phyloP scores from a whole-genome alignment of 2,888 invertebrate genomes.

The Lottia scabra region DNA sequence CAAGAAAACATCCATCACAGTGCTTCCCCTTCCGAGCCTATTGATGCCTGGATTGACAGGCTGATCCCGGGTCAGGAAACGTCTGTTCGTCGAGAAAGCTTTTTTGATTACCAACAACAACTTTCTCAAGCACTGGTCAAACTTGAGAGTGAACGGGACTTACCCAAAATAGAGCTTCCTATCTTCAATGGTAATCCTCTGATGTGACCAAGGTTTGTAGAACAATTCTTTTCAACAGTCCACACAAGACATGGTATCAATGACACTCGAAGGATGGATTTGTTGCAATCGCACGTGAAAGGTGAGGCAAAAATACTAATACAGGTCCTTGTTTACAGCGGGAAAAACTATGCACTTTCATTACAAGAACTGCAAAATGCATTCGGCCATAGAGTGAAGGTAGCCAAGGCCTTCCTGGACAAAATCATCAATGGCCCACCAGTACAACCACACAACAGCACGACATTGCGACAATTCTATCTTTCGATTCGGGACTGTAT shows the following conservation, averaged over 20 bases:
- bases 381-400: not conserved
- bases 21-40: not conserved
- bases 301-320: not conserved
- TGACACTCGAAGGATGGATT: not conserved
- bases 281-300: not conserved
- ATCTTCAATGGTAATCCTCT: not conserved
- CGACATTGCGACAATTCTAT: not conserved
- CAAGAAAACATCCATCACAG: too few relatives aligned
- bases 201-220: not conserved
- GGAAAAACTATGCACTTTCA: not conserved
- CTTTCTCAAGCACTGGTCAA: not conserved
- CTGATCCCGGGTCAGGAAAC: not conserved
- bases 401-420: too few relatives aligned
- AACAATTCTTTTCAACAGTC: not conserved
- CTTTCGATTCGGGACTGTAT: not conserved
- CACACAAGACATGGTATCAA: not conserved
- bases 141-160: constrained; percentile 5
- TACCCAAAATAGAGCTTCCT: constrained; percentile 1
- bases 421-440: too few relatives aligned
- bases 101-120: too few relatives aligned
- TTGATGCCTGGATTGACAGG: constrained; percentile 9
- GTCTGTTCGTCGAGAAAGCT: not conserved
- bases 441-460: too few relatives aligned
- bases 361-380: not conserved
- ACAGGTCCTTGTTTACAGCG: not conserved